Conservation (phyloP, 1,140 invertebrate species). For the Chelonus insularis region DNA sequence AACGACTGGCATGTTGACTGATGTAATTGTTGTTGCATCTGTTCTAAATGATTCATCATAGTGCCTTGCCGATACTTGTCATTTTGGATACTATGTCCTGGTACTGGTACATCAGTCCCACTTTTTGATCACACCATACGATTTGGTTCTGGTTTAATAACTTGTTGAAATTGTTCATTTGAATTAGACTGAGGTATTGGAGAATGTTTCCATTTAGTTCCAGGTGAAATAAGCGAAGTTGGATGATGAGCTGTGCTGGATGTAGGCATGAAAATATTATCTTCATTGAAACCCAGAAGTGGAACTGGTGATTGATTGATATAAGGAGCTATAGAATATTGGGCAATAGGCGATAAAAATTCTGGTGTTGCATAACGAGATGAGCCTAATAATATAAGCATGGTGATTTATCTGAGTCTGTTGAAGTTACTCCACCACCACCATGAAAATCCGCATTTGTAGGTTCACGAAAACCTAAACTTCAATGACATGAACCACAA, state of each 20-base stretch:
- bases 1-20: conserved; percentile 48
- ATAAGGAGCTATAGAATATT: conserved; percentile 66
- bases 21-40: conserved; percentile 43
- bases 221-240: conserved; percentile 50
- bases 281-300: conserved; percentile 64
- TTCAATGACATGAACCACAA: conserved; percentile 89
- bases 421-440: conserved; percentile 87
- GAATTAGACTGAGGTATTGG: conserved; percentile 58
- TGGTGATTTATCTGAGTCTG: conserved; percentile 89
- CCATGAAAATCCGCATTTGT: conserved; percentile 58
- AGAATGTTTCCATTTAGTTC: conserved; percentile 59
- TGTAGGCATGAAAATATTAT: conserved; percentile 87
- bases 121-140: conserved; percentile 55
- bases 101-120: conserved; percentile 45
- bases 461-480: conserved; percentile 65
- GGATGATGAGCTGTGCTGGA: conserved; percentile 66
- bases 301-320: conserved; percentile 69
- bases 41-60: conserved; percentile 46
- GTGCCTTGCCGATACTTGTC: conserved; percentile 49
- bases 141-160: conserved; percentile 64
- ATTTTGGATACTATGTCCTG: conserved; percentile 45
- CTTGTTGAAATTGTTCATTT: conserved; percentile 59
- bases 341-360: conserved; percentile 77
- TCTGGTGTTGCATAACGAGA: conserved; percentile 87
- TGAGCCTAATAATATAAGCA: conserved; percentile 91